Conservation (phyloP, 2,888 invertebrate species). For the Polymixis lichenea region DNA sequence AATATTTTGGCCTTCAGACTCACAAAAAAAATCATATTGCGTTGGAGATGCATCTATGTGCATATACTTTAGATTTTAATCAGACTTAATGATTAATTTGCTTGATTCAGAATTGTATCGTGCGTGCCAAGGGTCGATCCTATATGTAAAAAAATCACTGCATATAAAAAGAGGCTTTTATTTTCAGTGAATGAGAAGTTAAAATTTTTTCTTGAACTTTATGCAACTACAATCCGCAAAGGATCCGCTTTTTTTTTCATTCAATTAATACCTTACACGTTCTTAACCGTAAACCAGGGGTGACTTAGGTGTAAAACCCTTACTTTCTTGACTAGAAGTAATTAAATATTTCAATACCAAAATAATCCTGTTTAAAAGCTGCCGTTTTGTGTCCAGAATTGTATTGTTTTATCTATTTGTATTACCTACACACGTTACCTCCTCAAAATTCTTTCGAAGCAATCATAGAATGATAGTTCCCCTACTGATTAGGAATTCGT, state of each 20-base stretch:
- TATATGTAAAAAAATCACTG: no score
- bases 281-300: rapidly evolving
- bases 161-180: neutral
- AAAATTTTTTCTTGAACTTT: no score
- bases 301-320: no score
- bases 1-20: neutral
- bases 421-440: neutral
- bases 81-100: neutral
- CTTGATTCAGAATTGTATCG: neutral
- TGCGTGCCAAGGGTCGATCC: no score
- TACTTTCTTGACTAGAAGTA: neutral
- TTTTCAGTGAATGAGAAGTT: neutral
- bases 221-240: no score
- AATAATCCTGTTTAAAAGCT: neutral
- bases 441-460: neutral
- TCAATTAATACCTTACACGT: neutral
- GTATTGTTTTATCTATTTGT: no score
- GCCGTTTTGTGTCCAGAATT: neutral
- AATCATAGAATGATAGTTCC: conserved; percentile 6
- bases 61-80: neutral
- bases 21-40: neutral
- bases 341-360: neutral
- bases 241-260: no score
- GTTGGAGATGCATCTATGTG: neutral
- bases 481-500: conserved; percentile 56